Base-by-base conservation (phyloP, 1,140 invertebrate species). In the Cotesia vestalis region DNA sequence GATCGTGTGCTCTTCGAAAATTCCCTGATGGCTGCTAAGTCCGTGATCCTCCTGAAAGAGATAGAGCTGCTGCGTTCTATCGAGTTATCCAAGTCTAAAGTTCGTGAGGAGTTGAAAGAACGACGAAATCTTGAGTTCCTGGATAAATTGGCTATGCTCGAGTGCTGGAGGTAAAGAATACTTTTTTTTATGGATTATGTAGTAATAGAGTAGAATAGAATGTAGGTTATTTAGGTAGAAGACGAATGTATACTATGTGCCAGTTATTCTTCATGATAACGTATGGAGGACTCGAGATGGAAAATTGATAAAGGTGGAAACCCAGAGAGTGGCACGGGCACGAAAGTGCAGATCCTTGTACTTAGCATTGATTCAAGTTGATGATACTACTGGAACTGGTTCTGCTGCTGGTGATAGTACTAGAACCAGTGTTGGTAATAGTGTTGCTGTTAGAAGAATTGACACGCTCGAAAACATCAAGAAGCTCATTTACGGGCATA, bases 1-100 rank as follows among this genome's bases (percentile, higher is more conserved):
- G 91, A 77, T 85, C 85, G 46, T 82, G 86, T 66, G 79, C 89
- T 76, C 84, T 89, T 80, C 87, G 87, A 8, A 88, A 88, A 73
- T n/a, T 86, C 90, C 4, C 91, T 89, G 83, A 88, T 90, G 53
- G 90, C 90, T 89, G 78, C 90, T 89, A 74, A 88, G 86, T 36
- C 77, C 0, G 71, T 90, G 38, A 82, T 92, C 34, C 84, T 93
- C 2, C 88, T 91, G 61, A 91, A 90, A 76, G 91, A 93, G 84
- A 89, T 92, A 9, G 88, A 91, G 78, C 81, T 92, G 72, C 81
- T 93, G 6, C 86, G 89, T 52, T 88, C 89, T 4, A 91, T 93
- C 55, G 91, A 92, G 76, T 85, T 85, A 46, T 88, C 90, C 52
- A 86, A 89, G 77, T 85, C 88, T 0, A 85, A 88, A 77, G 83